Percentiles rank a stretch among this genome's conserved stretches.
phyloP scores from a whole-genome alignment of 1,140 invertebrate species.

The Aphis craccivora region DNA sequence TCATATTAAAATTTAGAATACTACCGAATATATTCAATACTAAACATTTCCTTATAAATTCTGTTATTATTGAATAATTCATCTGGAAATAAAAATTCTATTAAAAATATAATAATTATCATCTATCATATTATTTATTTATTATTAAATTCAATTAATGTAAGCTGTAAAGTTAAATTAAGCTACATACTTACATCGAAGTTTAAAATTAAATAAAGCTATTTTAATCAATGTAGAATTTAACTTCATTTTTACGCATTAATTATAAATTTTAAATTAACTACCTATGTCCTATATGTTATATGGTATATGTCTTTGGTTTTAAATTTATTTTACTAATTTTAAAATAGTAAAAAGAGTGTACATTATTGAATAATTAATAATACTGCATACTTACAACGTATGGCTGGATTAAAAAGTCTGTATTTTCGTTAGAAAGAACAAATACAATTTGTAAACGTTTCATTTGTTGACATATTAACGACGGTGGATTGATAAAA shows the following conservation, averaged over 20 bases:
- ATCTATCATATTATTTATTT: too few species aligned
- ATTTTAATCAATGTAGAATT: too few species aligned
- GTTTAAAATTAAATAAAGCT: too few species aligned
- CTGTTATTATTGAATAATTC: background rate
- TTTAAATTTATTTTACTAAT: background rate
- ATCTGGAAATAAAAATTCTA: background rate
- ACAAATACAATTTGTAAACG: background rate
- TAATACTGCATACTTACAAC: background rate
- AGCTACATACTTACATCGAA: too few species aligned
- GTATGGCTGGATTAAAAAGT: background rate
- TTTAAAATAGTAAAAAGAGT: background rate
- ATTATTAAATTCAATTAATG: too few species aligned
- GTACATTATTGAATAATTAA: background rate
- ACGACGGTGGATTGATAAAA: background rate
- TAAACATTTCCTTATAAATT: background rate
- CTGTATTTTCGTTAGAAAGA: background rate
- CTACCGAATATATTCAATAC: background rate
- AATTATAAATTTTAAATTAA: background rate
- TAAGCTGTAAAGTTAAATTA: too few species aligned
- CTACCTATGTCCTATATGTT: background rate
- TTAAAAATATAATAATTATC: too few species aligned
- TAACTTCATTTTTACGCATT: background rate
- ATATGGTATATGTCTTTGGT: background rate
- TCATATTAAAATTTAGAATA: background rate
- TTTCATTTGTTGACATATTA: slow-evolving; percentile 16